Base-by-base conservation (phyloP, 2,888 invertebrate genomes). In the Melitaea athalia region DNA sequence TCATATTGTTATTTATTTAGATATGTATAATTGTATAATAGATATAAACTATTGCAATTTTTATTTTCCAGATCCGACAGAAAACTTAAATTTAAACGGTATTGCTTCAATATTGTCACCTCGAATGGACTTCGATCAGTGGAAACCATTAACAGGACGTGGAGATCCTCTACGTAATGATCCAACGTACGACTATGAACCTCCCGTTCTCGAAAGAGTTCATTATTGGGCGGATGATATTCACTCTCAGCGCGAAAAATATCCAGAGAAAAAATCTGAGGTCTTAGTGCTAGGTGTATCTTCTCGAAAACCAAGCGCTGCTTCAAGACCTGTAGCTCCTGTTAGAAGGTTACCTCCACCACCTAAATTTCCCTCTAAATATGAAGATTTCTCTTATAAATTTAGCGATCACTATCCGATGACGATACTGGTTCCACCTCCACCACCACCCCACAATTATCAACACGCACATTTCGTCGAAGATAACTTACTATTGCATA, bases 161-260 rank as follows among this genome's bases (percentile, higher is more conserved):
- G 96, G 97, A 0, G 96, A 97, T 85, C 97, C 97, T 0, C 82
- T 97, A 59, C 96, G 96, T 78, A 96, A 97, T 81, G 97, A 97
- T 81, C 97, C 97, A 10, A 97, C 97, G 0, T 97, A 95, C 82
- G 97, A 97, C 82, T 97, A 97, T 82, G 96, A 96, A 67, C 97
- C 97, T 0, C 97, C 97, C 0, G 95, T 96, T 3, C 85, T 97
- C 50, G 96, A 96, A 73, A 91, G 95, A 47, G 97, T 97, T 4
- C 96, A 96, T 77, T 97, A 97, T 81, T 97, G 97, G 97, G 94
- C 95, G 24, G 95, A 95, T 57, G 94, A 95, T 0, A 93, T 93
- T 74, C 93, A 94, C 75, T 88, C 94, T 0, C 94, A 95, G 72
- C 79, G 85, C 14, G 92, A 94, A 64, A 85, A 87, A 68, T 84